Evolutionary conservation across 2,888 invertebrate genomes (phyloP).

Genomic region (Atrina japonica): DNA sequence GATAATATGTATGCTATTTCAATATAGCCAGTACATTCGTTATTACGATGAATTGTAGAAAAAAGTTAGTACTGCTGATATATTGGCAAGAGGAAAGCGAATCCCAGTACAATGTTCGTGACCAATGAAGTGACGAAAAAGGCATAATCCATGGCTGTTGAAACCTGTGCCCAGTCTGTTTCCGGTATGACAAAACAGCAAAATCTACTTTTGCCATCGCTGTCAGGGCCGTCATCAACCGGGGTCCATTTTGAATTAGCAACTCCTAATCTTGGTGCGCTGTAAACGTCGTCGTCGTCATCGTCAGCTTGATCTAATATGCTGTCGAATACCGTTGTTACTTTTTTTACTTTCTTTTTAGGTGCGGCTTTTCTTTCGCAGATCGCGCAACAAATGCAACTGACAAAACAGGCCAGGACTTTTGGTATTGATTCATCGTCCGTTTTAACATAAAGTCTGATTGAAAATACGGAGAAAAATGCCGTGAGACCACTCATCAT

Average conservation of each 20-base stretch:
- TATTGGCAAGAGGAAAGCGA: conserved; percentile 10
- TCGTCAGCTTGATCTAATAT: not conserved
- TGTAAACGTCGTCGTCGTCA: no score
- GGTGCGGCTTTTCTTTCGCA: conserved; percentile 19
- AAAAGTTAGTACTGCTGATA: not conserved
- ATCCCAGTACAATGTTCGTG: not conserved
- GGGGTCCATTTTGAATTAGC: conserved; percentile 37
- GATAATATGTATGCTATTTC: no score
- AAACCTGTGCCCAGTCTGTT: conserved; percentile 50
- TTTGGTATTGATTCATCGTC: conserved; percentile 35
- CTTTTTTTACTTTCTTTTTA: no score
- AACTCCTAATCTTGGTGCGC: conserved; percentile 38
- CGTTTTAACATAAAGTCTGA: conserved; percentile 47
- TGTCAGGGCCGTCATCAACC: conserved; percentile 11
- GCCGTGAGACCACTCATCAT: conserved; percentile 54
- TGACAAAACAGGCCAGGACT: conserved; percentile 16
- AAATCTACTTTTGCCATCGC: conserved; percentile 17
- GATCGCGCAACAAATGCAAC: conserved; percentile 31
- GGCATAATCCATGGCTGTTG: conserved; percentile 49
- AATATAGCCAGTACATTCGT: no score
- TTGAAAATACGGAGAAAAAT: conserved; percentile 49
- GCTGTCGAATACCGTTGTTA: no score
- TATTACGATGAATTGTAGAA: no score
- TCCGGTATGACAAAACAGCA: conserved; percentile 23
- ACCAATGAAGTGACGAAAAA: conserved; percentile 38